These are phyloP conservation scores for Ichneumoninae sp. DNA, from an alignment of 2,888 invertebrate species.

Conservation along the genomic window DNA sequence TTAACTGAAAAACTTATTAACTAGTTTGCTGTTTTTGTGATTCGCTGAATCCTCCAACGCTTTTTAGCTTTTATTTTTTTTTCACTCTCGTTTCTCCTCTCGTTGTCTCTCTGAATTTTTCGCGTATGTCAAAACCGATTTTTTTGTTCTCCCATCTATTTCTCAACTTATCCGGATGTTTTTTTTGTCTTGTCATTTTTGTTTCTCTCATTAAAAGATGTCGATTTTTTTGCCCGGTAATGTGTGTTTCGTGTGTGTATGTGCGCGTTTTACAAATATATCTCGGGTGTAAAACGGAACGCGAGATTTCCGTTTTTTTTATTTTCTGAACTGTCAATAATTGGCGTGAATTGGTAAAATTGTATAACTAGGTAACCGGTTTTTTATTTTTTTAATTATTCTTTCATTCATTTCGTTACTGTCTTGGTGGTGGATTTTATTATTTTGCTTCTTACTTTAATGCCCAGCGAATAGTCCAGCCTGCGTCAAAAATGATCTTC, in stretches of 20 bases:
- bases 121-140: constrained; percentile 62
- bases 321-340: constrained; percentile 32
- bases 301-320: constrained; percentile 58
- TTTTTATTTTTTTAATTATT: constrained; percentile 49
- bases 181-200: constrained; percentile 57
- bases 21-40: constrained; percentile 67
- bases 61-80: constrained; percentile 27
- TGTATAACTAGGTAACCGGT: constrained; percentile 81
- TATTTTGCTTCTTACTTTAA: constrained; percentile 73
- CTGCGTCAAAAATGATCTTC: constrained; percentile 77
- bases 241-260: constrained; percentile 24
- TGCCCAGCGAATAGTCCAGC: constrained; percentile 83
- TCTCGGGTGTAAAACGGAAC: constrained; percentile 44
- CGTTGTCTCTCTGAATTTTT: constrained; percentile 53
- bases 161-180: constrained; percentile 47
- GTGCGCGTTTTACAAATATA: constrained; percentile 58
- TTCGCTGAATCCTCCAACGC: constrained; percentile 65
- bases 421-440: constrained; percentile 29
- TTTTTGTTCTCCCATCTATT: constrained; percentile 63
- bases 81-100: constrained; percentile 34
- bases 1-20: constrained; percentile 50
- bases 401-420: constrained; percentile 18
- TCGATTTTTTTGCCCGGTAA: constrained; percentile 54
- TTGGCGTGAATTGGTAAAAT: constrained; percentile 60
- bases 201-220: constrained; percentile 48